These are phyloP conservation scores for Ptychoptera contaminata DNA, from an alignment of 2,888 invertebrate species.

Conservation along the genomic window DNA sequence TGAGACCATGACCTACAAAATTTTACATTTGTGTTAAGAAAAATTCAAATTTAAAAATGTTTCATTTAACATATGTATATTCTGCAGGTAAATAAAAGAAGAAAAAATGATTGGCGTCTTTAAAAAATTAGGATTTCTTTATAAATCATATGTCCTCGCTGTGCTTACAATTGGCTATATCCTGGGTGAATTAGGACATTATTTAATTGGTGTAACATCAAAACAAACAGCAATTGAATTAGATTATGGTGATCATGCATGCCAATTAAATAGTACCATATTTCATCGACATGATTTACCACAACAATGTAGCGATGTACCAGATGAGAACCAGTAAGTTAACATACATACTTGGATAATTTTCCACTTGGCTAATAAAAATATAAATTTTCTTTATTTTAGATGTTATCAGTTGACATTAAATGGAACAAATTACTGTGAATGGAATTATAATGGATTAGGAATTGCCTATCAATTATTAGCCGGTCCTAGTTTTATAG, in stretches of 20 bases:
- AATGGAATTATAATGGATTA: constrained; percentile 86
- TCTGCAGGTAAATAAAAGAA: too few species aligned
- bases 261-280: constrained; percentile 55
- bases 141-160: constrained; percentile 64
- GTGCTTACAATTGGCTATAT: constrained; percentile 72
- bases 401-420: constrained; percentile 48
- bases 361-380: constrained; percentile 8
- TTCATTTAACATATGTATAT: too few species aligned
- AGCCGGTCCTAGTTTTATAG: constrained; percentile 85
- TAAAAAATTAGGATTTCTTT: constrained; percentile 47
- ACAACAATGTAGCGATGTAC: constrained; percentile 38
- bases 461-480: constrained; percentile 84
- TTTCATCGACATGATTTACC: constrained; percentile 36
- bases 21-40: too few species aligned
- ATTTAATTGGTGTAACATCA: constrained; percentile 76
- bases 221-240: constrained; percentile 72
- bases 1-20: too few species aligned
- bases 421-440: constrained; percentile 65
- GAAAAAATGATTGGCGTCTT: constrained; percentile 9
- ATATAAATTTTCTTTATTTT: constrained; percentile 12
- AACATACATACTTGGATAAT: too few species aligned
- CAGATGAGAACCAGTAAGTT: constrained; percentile 37
- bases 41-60: too few species aligned
- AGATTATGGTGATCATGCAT: constrained; percentile 73
- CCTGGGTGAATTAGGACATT: constrained; percentile 75